Conservation (phyloP, 2,113 vertebrate species). For the Sinosuthora webbiana region DNA sequence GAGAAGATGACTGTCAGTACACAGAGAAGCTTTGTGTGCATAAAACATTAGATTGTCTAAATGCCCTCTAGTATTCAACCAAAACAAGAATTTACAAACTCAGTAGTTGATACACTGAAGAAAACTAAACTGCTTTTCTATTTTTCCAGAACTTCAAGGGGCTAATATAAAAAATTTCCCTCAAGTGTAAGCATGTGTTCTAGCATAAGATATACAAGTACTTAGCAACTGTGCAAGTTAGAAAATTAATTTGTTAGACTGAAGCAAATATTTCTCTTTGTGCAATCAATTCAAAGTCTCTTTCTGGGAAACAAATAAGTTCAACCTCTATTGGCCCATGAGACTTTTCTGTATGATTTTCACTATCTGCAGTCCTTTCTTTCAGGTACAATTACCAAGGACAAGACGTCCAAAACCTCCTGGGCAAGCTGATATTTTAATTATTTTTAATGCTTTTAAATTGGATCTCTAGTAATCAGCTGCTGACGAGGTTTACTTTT, state of each 20-base stretch:
- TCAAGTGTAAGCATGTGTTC: not conserved
- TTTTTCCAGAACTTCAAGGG: not conserved
- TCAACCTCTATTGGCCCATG: not conserved
- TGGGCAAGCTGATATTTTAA: not conserved
- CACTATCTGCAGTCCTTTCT: not conserved
- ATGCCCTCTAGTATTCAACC: not conserved
- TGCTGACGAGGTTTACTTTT: accelerated
- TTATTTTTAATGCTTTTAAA: not conserved
- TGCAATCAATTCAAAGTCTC: not conserved
- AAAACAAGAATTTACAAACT: not conserved
- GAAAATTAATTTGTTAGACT: not conserved
- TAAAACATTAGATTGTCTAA: not conserved
- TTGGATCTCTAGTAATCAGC: not conserved
- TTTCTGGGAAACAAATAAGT: not conserved
- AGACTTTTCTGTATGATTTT: not conserved
- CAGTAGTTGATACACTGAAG: not conserved
- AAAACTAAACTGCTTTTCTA: not conserved
- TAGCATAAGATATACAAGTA: not conserved
- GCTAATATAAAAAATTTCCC: not conserved
- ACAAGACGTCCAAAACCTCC: not conserved
- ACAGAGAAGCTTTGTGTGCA: not conserved
- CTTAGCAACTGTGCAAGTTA: not conserved
- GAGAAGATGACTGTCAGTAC: not conserved
- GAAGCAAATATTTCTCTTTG: not conserved
- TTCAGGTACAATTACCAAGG: not conserved